Evolutionary conservation across 2,888 invertebrate species (phyloP), one percentile per base, ranked within the genome.

Genomic region (Agrilus mali): DNA sequence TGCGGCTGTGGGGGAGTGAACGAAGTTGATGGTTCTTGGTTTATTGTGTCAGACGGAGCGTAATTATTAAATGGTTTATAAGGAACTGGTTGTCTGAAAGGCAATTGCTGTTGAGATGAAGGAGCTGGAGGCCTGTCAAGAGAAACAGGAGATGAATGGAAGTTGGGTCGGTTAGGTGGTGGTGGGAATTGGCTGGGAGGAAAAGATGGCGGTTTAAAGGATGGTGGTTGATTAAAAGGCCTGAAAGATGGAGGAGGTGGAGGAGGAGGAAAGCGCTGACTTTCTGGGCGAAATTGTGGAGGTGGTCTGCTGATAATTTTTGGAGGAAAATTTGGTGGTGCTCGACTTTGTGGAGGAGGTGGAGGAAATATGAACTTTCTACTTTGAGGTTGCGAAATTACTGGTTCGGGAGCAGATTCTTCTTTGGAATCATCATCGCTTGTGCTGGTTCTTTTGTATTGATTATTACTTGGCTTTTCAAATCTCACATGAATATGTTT

Each of bases 401-500:
- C 75, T 22, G 78, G 77, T 47, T 74, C 73, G 13, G 80, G 77
- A 22, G 78, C 75, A 42, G 80, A 80, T 63, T 80, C 80, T 55
- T 78, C 79, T 48, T 69, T 55, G 32, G 51, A 64, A 48, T 74
- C 74, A 50, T 73, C 71, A 31, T 68, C 27, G 10, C 10, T 27
- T 2, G 27, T 27, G 10, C 27, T 61, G 4, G 69, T 64, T 50
- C 71, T 63, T 4, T 65, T 66, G 36, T 67, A 65, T 44, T 72
- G 70, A 48, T 66, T 63, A 46, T 63, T 71, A 46, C 74, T 73
- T 50, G 82, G 79, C 45, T 72, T 78, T 1, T 86, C 87, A 55
- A 89, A 89, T 6, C 87, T 86, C 1, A 89, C 81, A 57, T 82
- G 83, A 2, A 89, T 80, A 40, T 85, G 86, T 52, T 83, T 83